Evolutionary conservation across 2,113 vertebrate genomes (phyloP).

Genomic region (Platysternon megacephalum): DNA sequence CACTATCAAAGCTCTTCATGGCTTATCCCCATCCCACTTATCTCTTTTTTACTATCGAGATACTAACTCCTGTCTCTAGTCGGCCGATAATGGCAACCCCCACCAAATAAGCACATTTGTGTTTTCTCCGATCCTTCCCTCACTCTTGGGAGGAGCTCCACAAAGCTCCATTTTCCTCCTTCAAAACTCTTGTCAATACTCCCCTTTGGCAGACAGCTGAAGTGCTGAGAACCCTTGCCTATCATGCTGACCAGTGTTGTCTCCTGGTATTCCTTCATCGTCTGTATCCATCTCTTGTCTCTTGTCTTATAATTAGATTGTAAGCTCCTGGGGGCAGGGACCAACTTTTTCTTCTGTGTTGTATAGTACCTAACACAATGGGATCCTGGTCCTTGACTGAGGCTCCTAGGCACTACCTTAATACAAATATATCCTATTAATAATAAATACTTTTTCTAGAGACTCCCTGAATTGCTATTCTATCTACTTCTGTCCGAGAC

Average conservation of each 20-base stretch:
- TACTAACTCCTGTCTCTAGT: not conserved
- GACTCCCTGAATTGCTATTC: not conserved
- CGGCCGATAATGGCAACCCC: not conserved
- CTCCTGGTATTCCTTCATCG: not conserved
- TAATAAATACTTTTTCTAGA: not conserved
- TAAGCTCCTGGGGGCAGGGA: not conserved
- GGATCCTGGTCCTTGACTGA: not conserved
- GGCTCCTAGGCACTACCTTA: not conserved
- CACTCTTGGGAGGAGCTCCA: not conserved
- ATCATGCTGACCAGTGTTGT: not conserved
- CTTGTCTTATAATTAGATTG: not conserved
- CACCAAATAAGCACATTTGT: not conserved
- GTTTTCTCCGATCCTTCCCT: not conserved
- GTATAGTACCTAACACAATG: not conserved
- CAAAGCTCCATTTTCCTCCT: not conserved
- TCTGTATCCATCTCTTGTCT: not conserved
- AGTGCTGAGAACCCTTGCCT: not conserved
- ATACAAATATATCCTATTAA: not conserved
- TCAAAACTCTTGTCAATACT: not conserved
- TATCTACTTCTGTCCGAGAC: not conserved
- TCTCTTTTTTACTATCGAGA: not conserved
- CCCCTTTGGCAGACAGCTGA: not conserved
- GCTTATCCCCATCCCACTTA: not conserved
- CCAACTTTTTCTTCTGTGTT: not conserved
- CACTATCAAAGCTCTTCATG: not conserved